Conservation (phyloP, 2,113 vertebrate species). For the Zosterops lateralis region DNA sequence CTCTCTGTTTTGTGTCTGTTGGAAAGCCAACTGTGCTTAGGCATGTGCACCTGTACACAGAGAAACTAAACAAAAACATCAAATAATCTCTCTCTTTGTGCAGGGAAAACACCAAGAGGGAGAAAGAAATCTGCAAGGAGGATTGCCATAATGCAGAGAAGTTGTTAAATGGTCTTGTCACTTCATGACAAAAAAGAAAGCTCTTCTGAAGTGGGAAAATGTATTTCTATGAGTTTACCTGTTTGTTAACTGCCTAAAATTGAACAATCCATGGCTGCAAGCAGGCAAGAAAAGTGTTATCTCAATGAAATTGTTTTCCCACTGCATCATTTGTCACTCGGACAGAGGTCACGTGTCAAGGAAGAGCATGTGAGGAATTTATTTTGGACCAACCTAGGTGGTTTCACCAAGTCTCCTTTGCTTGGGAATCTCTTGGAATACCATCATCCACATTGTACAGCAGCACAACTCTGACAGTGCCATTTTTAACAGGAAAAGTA, state of each 20-base stretch:
- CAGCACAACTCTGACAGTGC: background rate
- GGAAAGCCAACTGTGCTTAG: background rate
- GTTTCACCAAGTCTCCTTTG: background rate
- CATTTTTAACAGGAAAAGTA: background rate
- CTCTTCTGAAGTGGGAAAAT: background rate
- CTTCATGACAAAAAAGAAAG: background rate
- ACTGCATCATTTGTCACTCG: background rate
- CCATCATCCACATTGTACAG: accelerated
- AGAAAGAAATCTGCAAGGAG: background rate
- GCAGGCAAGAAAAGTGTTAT: background rate
- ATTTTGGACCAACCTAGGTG: accelerated
- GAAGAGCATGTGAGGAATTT: background rate
- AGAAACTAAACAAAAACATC: background rate
- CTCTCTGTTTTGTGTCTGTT: background rate
- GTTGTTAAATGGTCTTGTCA: background rate
- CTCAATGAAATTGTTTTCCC: background rate
- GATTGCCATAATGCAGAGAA: background rate
- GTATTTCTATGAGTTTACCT: background rate
- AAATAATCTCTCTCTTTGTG: background rate
- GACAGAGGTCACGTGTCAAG: background rate
- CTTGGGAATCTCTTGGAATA: background rate
- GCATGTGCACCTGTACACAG: background rate
- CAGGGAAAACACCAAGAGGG: background rate
- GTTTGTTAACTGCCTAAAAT: background rate
- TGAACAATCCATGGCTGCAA: background rate